phyloP scores from a whole-genome alignment of 2,888 invertebrate species.

The Drosophila niveifrons region DNA sequence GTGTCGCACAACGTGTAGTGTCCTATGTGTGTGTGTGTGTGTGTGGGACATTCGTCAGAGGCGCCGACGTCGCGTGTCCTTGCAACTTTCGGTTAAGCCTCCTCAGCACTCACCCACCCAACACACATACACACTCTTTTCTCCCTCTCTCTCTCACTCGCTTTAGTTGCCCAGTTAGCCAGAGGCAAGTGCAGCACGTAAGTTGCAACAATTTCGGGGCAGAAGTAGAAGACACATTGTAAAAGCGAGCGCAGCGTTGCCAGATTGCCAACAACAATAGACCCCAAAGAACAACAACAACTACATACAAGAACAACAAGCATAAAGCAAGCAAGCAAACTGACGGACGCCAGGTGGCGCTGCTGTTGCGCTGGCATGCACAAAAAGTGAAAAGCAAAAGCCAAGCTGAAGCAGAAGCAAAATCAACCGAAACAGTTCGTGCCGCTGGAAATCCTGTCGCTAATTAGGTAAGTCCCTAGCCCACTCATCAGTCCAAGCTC shows the following conservation, averaged over 20 bases:
- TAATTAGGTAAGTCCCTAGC: slow-evolving; percentile 66
- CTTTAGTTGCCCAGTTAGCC: slow-evolving; percentile 31
- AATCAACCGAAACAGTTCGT: slow-evolving; percentile 42
- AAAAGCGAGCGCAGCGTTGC: slow-evolving; percentile 51
- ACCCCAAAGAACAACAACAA: slow-evolving; percentile 13
- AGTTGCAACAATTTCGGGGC: slow-evolving; percentile 60
- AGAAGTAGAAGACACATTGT: slow-evolving; percentile 51
- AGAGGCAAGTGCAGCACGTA: slow-evolving; percentile 54
- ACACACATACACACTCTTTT: not conserved
- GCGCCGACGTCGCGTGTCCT: slow-evolving; percentile 58
- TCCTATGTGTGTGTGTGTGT: slow-evolving; percentile 21
- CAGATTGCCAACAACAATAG: slow-evolving; percentile 53
- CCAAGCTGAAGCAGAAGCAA: slow-evolving; percentile 6
- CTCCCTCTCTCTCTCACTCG: slow-evolving; percentile 4
- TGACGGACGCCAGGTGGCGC: slow-evolving; percentile 43
- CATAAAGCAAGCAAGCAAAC: not conserved
- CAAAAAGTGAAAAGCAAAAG: slow-evolving; percentile 14
- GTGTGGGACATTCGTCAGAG: slow-evolving; percentile 25
- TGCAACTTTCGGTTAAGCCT: slow-evolving; percentile 61
- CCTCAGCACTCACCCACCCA: slow-evolving; percentile 5
- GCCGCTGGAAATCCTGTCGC: slow-evolving; percentile 67
- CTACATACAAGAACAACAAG: not conserved
- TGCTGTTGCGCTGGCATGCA: slow-evolving; percentile 40
- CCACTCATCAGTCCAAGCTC: not conserved
- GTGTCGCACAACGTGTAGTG: slow-evolving; percentile 45